Evolutionary conservation across 1,140 invertebrate species (phyloP), one percentile per base, ranked within the genome.

Genomic region (Hyles euphorbiae): DNA sequence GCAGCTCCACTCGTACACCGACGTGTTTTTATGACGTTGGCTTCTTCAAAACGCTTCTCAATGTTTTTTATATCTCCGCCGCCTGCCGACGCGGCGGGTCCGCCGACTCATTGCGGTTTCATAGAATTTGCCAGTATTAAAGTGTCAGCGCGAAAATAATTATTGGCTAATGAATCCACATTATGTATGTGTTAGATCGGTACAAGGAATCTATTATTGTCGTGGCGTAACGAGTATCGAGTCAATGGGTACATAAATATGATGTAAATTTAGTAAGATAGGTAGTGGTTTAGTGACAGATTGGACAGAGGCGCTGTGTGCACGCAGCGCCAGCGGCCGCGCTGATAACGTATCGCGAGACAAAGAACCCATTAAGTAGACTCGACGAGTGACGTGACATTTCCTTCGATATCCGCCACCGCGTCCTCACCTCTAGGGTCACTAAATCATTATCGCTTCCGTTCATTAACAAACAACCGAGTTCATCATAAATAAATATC

Each of bases 331-430:
- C 61, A 62, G 60, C 65, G 57, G 67, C 61, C 55, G 67, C 56
- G 70, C 50, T 68, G 84, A 88, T 88, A 88, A 83, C 67, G 71
- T 86, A 83, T 80, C 76, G 68, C 68, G 71, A 83, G 83, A 88
- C 85, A 88, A 86, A 88, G 85, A 88, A 86, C 85, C 77, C 83
- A 88, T 88, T 86, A 85, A 85, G 70, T 77, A 67, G 68, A 74
- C 61, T 63, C 60, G 63, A 61, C 66, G 75, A 78, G 70, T 82
- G 81, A 87, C 77, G 80, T 79, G 85, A 83, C 85, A 76, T 85
- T 88, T 88, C 83, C 83, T 88, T 83, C 76, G 81, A 88, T 85
- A 85, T 83, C 78, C 78, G 72, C 72, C 66, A 68, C 65, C 58
- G 69, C 69, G 76, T 76, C 74, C 80, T 83, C 81, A 84, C 83